Percentiles rank a stretch among this genome's conserved stretches.
Evolutionary conservation across 2,113 vertebrate species (phyloP).

Genomic region (Picathartes gymnocephalus): DNA sequence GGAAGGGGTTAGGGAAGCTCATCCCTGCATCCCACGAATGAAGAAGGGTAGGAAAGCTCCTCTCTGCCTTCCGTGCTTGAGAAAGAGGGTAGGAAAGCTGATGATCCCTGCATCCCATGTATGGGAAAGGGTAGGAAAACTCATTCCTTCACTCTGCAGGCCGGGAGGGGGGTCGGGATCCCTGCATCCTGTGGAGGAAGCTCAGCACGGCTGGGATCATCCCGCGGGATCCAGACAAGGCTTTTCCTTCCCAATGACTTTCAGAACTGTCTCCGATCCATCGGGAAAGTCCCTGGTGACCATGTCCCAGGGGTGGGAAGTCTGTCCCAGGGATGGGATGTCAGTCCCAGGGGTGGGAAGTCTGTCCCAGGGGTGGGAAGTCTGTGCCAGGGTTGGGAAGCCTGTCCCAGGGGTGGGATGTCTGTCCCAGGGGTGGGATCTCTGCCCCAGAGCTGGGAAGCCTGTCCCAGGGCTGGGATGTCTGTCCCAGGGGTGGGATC

Average conservation of each 20-base stretch:
- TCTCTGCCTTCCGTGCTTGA: background rate
- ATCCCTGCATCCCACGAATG: background rate
- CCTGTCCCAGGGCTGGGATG: too few relatives aligned
- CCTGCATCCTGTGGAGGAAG: background rate
- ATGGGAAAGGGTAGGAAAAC: background rate
- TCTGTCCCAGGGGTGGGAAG: too few relatives aligned
- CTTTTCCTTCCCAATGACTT: background rate
- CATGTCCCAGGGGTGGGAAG: accelerated
- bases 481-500: background rate
- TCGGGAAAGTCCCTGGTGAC: background rate
- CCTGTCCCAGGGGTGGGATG: background rate
- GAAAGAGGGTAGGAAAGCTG: background rate
- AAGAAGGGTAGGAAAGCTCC: background rate
- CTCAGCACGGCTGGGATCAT: background rate
- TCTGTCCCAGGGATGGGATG: too few relatives aligned
- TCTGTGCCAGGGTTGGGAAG: background rate
- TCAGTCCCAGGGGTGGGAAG: background rate
- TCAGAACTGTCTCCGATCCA: background rate
- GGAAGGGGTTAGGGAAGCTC: background rate
- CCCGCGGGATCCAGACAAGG: accelerated
- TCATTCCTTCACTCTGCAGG: background rate
- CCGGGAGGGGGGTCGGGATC: background rate
- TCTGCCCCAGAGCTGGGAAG: background rate
- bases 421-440: background rate
- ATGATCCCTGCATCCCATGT: too few relatives aligned